These are phyloP conservation scores for Zaprionus ghesquierei DNA, from an alignment of 1,140 invertebrate species.

Conservation along the genomic window DNA sequence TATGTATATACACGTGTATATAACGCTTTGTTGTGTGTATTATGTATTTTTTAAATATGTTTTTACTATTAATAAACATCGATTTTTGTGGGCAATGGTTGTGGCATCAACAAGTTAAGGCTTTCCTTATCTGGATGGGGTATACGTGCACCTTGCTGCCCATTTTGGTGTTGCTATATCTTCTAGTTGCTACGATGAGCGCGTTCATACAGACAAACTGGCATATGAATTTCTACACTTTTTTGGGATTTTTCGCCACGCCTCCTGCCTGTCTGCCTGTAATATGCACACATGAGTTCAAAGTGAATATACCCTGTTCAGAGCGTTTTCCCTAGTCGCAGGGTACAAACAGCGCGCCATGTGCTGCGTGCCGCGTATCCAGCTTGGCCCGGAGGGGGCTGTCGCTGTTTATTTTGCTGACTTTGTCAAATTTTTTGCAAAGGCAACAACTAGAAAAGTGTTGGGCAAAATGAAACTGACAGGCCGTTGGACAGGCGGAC, in stretches of 20 bases:
- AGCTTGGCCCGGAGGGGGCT: constrained; percentile 6
- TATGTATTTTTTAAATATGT: too few relatives aligned
- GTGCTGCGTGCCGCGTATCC: neutral
- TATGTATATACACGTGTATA: too few relatives aligned
- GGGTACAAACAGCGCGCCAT: neutral
- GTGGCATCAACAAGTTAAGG: too few relatives aligned
- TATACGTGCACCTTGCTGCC: neutral
- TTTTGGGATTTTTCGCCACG: too few relatives aligned
- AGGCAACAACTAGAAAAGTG: constrained; percentile 53
- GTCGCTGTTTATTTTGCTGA: constrained; percentile 42
- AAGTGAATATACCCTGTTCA: neutral
- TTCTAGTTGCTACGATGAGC: neutral
- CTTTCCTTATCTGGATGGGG: neutral
- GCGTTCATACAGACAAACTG: neutral
- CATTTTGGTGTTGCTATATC: neutral
- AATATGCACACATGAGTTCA: neutral
- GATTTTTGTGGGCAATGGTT: too few relatives aligned
- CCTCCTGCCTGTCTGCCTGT: too few relatives aligned
- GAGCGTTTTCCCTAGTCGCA: neutral
- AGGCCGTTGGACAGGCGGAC: constrained; percentile 19
- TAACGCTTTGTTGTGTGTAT: too few relatives aligned
- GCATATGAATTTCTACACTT: too few relatives aligned
- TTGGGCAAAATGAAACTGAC: constrained; percentile 53
- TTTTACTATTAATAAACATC: too few relatives aligned
- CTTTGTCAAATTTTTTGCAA: constrained; percentile 65